Conservation (phyloP, 2,797 vertebrate genomes). For the Triplophysa bombifrons region DNA sequence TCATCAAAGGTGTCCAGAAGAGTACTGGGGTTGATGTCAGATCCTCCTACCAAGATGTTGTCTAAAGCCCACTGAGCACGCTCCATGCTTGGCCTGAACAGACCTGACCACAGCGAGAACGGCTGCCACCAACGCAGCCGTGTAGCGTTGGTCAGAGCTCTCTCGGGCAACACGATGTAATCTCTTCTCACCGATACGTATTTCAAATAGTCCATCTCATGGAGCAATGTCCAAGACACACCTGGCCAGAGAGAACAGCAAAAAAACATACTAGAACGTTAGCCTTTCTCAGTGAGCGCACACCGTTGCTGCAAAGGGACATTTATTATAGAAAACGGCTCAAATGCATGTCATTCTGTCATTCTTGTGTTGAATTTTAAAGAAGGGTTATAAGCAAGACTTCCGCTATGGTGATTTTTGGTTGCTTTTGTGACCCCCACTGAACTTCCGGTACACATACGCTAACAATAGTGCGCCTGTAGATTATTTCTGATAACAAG, state of each 20-base stretch:
- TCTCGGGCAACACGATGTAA: constrained; percentile 91
- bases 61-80: constrained; percentile 97
- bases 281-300: background rate
- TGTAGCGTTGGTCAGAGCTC: constrained; percentile 90
- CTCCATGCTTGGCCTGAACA: constrained; percentile 84
- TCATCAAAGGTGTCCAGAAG: constrained; percentile 96
- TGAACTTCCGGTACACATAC: too few species aligned
- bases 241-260: constrained; percentile 70
- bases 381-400: too few species aligned
- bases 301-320: background rate
- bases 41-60: constrained; percentile 94
- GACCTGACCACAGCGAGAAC: constrained; percentile 85
- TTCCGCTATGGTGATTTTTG: too few species aligned
- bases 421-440: too few species aligned
- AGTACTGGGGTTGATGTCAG: constrained; percentile 96
- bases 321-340: background rate
- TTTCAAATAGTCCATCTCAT: constrained; percentile 98
- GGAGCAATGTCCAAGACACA: constrained; percentile 93
- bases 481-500: too few species aligned
- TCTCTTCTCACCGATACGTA: constrained; percentile 93
- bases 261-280: background rate
- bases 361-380: too few species aligned
- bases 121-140: constrained; percentile 99
- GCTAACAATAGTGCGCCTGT: too few species aligned
- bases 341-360: too few species aligned